Conservation (phyloP, 2,113 vertebrate genomes). For the Burhinus oedicnemus region DNA sequence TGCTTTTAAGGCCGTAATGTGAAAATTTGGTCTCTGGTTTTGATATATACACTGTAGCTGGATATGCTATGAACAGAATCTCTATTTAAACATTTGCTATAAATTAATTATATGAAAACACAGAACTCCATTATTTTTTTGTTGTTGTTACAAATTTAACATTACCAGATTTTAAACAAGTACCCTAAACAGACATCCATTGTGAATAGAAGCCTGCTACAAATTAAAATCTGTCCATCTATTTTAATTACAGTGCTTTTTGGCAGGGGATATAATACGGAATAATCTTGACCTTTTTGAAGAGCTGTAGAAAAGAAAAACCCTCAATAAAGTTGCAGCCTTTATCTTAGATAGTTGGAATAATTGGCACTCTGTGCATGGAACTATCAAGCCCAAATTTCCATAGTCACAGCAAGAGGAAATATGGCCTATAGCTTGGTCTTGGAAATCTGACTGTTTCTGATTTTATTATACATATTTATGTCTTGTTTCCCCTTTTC, state of each 20-base stretch:
- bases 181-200: slow-evolving; percentile 55
- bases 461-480: slow-evolving; percentile 1
- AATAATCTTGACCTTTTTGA: slow-evolving; percentile 54
- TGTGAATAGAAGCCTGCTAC: slow-evolving; percentile 65
- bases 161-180: slow-evolving; percentile 63
- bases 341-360: slow-evolving; percentile 44
- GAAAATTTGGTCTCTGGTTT: slow-evolving; percentile 61
- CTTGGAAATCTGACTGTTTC: slow-evolving; percentile 3
- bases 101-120: slow-evolving; percentile 68
- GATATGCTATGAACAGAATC: slow-evolving; percentile 45
- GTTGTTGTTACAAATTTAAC: slow-evolving; percentile 66
- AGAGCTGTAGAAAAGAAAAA: slow-evolving; percentile 39
- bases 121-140: slow-evolving; percentile 51
- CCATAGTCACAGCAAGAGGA: neutral
- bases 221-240: slow-evolving; percentile 66
- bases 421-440: neutral
- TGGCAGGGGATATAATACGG: neutral
- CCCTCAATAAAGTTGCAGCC: slow-evolving; percentile 7
- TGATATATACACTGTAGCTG: slow-evolving; percentile 49
- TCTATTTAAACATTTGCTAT: slow-evolving; percentile 63
- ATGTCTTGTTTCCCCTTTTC: neutral
- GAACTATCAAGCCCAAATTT: neutral
- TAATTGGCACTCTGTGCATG: neutral
- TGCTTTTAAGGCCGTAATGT: slow-evolving; percentile 25
- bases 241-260: slow-evolving; percentile 55